These are phyloP conservation scores for Cataglyphis altisquamis DNA, from an alignment of 2,888 invertebrate genomes.

Conservation along the genomic window DNA sequence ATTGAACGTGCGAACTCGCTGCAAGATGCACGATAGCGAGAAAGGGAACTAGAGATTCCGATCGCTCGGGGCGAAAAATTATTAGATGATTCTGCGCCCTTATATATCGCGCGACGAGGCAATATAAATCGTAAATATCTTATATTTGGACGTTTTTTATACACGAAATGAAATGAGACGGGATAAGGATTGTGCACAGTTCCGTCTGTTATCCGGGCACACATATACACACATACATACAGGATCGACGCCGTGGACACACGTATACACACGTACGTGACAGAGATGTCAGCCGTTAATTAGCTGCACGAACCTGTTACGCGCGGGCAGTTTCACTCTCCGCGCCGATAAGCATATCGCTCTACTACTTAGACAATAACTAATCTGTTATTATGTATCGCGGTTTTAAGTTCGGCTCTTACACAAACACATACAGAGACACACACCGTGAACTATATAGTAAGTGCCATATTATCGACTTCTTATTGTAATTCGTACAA, in stretches of 20 bases:
- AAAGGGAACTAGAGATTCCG: not conserved
- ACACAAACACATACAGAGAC: not conserved
- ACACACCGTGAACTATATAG: constrained; percentile 59
- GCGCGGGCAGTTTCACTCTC: constrained; percentile 27
- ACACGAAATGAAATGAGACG: not conserved
- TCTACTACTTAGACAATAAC: constrained; percentile 14
- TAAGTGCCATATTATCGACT: constrained; percentile 71
- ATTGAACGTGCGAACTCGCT: not conserved
- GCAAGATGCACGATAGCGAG: not conserved
- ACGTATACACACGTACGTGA: not conserved
- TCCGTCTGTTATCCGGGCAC: not conserved
- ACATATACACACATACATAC: not conserved
- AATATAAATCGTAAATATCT: not conserved
- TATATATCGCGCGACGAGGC: constrained; percentile 6
- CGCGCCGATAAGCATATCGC: constrained; percentile 25
- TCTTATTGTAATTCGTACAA: constrained; percentile 58
- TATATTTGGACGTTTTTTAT: not conserved
- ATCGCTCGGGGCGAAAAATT: constrained; percentile 1
- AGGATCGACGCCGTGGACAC: not conserved
- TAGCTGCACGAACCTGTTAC: constrained; percentile 10
- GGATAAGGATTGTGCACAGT: not conserved
- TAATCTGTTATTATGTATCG: not conserved
- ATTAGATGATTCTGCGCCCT: too few relatives aligned
- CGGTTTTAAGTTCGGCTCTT: constrained; percentile 24
- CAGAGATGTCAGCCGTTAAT: not conserved